Evolutionary conservation across 1,140 invertebrate species (phyloP).

Genomic region (Sitobion miscanthi): DNA sequence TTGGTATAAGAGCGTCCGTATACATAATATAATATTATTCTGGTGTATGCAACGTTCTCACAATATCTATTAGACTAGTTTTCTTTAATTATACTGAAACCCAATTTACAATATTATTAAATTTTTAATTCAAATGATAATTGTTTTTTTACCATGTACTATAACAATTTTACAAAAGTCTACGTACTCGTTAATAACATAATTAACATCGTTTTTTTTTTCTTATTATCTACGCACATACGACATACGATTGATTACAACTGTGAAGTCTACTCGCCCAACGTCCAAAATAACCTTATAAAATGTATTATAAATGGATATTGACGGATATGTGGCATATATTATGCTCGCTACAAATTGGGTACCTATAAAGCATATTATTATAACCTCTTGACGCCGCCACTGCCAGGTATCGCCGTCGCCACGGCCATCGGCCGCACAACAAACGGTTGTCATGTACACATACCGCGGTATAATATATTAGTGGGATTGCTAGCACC

Average conservation of each 20-base stretch:
- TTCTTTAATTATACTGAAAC: background rate
- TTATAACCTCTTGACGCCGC: background rate
- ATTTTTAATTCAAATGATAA: background rate
- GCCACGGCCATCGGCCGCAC: background rate
- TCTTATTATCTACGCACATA: too few species aligned
- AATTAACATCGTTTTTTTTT: background rate
- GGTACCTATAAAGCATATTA: background rate
- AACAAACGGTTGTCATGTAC: conserved; percentile 43
- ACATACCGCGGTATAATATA: background rate
- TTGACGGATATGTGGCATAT: background rate
- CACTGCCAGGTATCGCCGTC: background rate
- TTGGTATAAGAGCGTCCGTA: background rate
- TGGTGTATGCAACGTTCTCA: background rate
- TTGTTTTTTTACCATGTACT: background rate
- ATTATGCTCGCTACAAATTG: background rate
- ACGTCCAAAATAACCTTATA: background rate
- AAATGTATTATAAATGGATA: background rate
- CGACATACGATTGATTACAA: too few species aligned
- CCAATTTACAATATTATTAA: background rate
- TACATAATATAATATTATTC: background rate
- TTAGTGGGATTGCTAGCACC: background rate
- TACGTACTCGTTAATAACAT: too few species aligned
- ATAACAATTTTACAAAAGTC: background rate
- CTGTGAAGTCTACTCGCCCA: background rate
- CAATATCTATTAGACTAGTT: background rate